Evolutionary conservation across 2,797 vertebrate species (phyloP), one percentile per base, ranked within the genome.

Genomic region (Steatocranus sp.): DNA sequence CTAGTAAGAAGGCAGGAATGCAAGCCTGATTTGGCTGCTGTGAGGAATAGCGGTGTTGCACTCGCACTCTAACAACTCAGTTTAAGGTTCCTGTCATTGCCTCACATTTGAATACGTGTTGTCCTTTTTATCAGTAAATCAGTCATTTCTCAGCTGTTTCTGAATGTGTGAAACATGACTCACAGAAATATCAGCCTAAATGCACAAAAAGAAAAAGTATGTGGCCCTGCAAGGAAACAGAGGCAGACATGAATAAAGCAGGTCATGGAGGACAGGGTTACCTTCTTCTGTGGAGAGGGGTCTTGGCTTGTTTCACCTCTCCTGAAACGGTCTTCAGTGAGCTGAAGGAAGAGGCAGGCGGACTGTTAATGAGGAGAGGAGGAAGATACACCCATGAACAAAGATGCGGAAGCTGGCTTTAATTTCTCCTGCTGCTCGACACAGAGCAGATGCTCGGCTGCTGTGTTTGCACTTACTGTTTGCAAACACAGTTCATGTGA

Each of bases 271-370:
- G 50, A 41, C 20, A 32, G 56, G 5, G 32, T 61, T 90, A 93
- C 92, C 92, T 93, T 88, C 92, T 90, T 38, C 90, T 83, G 82
- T 93, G 92, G 50, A 86, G 75, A 23, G 79, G 75, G 6, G 83
- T 68, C 75, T 88, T 91, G 78, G 48, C 36, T 80, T 80, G 80
- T 73, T 73, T 86, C 38, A 48, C 30, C 66, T 91, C 91, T 76
- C 50, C 87, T 73, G 86, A 53, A 20, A 78, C 56, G 66, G 23
- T 85, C 63, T 82, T 88, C 75, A 76, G 3, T 2, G 75, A 79
- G 70, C 91, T 93, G 83, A 25, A 82, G 78, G 76, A 73, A 76
- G 49, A 8, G 23, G 80, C 27, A 54, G 25, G 50, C 5, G 61
- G 36, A 73, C 32, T 11, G 46, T 89, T 63, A 84, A 75, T 63